Evolutionary conservation across 2,888 invertebrate species (phyloP).

Genomic region (Hesperia comma): DNA sequence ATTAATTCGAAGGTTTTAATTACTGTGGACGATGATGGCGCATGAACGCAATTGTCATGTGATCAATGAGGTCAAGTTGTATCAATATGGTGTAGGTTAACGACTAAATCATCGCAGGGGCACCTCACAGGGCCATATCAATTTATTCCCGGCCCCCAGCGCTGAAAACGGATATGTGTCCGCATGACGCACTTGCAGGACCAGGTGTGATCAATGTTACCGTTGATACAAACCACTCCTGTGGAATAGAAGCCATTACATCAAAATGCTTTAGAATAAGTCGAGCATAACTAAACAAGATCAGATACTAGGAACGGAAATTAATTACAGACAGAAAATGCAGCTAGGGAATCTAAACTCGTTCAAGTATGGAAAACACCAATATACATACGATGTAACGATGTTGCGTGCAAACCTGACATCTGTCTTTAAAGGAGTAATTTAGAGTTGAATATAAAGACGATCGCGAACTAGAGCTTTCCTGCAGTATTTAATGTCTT

Average conservation of each 20-base stretch:
- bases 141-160: slow-evolving; percentile 56
- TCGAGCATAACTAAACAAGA: too few species aligned
- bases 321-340: neutral
- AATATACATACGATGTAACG: slow-evolving; percentile 1
- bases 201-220: slow-evolving; percentile 37
- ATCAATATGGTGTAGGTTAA: slow-evolving; percentile 75
- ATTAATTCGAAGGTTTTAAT: slow-evolving; percentile 29
- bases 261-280: too few species aligned
- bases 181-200: slow-evolving; percentile 43
- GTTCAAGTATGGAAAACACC: neutral
- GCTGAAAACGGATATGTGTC: slow-evolving; percentile 44
- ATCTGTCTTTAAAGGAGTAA: slow-evolving; percentile 3
- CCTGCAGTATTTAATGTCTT: too few species aligned
- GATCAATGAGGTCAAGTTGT: slow-evolving; percentile 70
- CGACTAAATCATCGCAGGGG: slow-evolving; percentile 74
- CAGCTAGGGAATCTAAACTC: neutral
- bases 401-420: slow-evolving; percentile 3
- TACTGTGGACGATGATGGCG: slow-evolving; percentile 28
- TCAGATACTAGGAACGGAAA: neutral
- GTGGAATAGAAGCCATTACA: neutral
- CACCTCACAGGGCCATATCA: slow-evolving; percentile 74
- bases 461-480: too few species aligned
- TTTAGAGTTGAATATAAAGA: neutral
- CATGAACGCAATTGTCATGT: slow-evolving; percentile 51
- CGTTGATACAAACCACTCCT: neutral